A percentile compares a stretch with the other conserved stretches of the same genome.
Evolutionary conservation across 2,888 invertebrate genomes (phyloP).

Genomic region (Amiota mariae): DNA sequence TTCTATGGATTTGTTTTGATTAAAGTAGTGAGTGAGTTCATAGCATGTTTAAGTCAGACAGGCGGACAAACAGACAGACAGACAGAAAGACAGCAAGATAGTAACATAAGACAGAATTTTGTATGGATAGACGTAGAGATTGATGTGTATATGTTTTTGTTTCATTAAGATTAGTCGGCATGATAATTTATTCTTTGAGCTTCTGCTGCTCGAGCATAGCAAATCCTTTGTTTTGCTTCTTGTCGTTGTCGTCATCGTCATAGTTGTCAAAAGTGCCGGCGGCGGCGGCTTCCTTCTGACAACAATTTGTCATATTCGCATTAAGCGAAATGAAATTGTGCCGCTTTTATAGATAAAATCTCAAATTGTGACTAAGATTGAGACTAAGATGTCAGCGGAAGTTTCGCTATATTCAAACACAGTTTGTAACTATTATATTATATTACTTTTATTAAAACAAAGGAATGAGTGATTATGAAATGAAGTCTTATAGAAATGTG

Average conservation of each 20-base stretch:
- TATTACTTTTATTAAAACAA: slow-evolving; percentile 13
- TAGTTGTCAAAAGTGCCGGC: slow-evolving; percentile 40
- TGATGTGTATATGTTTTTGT: slow-evolving; percentile 51
- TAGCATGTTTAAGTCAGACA: slow-evolving; percentile 6
- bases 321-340: slow-evolving; percentile 47
- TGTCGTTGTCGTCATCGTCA: slow-evolving; percentile 36
- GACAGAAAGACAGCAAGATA: no score
- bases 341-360: slow-evolving; percentile 54
- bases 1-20: slow-evolving; percentile 32
- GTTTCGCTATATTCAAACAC: no score
- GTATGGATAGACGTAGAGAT: background rate
- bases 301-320: slow-evolving; percentile 54
- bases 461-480: no score
- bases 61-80: background rate
- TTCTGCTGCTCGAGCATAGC: slow-evolving; percentile 44
- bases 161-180: slow-evolving; percentile 60
- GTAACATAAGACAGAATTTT: no score
- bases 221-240: slow-evolving; percentile 17
- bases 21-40: slow-evolving; percentile 10
- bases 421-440: background rate
- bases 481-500: no score
- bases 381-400: slow-evolving; percentile 7
- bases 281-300: slow-evolving; percentile 55
- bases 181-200: slow-evolving; percentile 60
- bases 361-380: slow-evolving; percentile 18